Evolutionary conservation across 1,140 invertebrate species (phyloP).

Genomic region (Oryzaephilus surinamensis): DNA sequence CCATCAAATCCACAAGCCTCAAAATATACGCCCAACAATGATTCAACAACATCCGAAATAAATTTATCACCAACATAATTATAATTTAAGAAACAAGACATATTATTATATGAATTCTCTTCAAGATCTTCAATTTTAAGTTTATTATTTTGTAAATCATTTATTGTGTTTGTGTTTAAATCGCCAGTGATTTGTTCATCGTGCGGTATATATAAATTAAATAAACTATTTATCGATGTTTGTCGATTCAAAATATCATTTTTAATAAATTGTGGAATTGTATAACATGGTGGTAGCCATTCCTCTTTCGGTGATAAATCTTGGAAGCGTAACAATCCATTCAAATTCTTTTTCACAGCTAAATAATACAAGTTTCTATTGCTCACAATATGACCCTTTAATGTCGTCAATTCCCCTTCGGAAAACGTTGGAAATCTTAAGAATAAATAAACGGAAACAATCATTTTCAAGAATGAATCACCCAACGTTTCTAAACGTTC

Average conservation of each 20-base stretch:
- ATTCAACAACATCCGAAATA: constrained; percentile 74
- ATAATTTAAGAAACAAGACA: constrained; percentile 38
- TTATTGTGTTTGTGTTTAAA: constrained; percentile 21
- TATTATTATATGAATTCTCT: constrained; percentile 28
- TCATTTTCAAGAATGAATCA: constrained; percentile 81
- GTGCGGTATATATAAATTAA: constrained; percentile 34
- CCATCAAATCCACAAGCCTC: constrained; percentile 43
- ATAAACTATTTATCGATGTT: constrained; percentile 36
- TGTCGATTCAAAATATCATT: constrained; percentile 7
- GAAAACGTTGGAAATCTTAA: constrained; percentile 53
- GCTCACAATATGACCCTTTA: constrained; percentile 68
- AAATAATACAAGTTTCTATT: constrained; percentile 71
- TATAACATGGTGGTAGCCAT: constrained; percentile 57
- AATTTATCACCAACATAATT: constrained; percentile 49
- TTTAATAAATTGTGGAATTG: constrained; percentile 32
- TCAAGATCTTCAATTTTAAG: constrained; percentile 20
- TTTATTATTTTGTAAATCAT: constrained; percentile 23
- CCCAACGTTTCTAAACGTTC: constrained; percentile 79
- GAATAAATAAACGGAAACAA: constrained; percentile 59
- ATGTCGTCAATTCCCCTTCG: constrained; percentile 66
- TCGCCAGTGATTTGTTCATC: constrained; percentile 34
- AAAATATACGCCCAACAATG: constrained; percentile 70
- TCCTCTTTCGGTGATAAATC: constrained; percentile 54
- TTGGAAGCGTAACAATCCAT: constrained; percentile 48
- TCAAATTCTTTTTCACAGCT: constrained; percentile 42